These are phyloP conservation scores for Onychostoma macrolepis DNA, from an alignment of 2,113 vertebrate genomes.

Conservation along the genomic window DNA sequence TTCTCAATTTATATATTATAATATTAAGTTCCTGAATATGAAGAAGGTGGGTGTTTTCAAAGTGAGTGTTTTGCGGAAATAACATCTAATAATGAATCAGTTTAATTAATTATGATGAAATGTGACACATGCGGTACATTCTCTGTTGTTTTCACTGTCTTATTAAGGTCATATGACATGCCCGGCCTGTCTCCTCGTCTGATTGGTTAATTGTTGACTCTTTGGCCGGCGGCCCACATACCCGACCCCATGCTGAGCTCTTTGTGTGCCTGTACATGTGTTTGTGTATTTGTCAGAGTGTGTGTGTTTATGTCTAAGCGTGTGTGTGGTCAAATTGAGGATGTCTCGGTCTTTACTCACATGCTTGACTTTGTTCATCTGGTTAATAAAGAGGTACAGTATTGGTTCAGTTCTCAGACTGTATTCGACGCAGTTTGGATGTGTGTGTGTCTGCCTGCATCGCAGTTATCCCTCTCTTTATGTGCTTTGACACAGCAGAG, in stretches of 20 bases:
- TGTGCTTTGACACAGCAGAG: constrained; percentile 3
- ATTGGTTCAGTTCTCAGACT: background rate
- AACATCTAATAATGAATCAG: background rate
- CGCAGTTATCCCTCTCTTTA: background rate
- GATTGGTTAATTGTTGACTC: constrained; percentile 64
- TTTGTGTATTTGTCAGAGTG: constrained; percentile 30
- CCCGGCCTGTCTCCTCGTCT: constrained; percentile 30
- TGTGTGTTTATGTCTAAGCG: constrained; percentile 5
- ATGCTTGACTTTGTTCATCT: constrained; percentile 1
- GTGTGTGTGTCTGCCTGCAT: background rate
- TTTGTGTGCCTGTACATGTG: constrained; percentile 26
- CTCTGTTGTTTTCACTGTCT: constrained; percentile 6
- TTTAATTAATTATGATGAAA: background rate
- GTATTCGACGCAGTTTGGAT: background rate
- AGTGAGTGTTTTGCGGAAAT: background rate
- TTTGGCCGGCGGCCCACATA: constrained; percentile 58
- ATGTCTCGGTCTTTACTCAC: background rate
- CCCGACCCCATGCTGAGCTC: constrained; percentile 63
- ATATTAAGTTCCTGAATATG: background rate
- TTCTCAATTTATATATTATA: background rate
- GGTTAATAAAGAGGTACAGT: background rate
- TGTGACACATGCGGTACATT: background rate
- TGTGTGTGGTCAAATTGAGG: constrained; percentile 11
- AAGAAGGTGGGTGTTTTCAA: background rate
- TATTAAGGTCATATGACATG: constrained; percentile 39